These are phyloP conservation scores for Goniozus legneri DNA, from an alignment of 1,140 invertebrate genomes.

Conservation along the genomic window DNA sequence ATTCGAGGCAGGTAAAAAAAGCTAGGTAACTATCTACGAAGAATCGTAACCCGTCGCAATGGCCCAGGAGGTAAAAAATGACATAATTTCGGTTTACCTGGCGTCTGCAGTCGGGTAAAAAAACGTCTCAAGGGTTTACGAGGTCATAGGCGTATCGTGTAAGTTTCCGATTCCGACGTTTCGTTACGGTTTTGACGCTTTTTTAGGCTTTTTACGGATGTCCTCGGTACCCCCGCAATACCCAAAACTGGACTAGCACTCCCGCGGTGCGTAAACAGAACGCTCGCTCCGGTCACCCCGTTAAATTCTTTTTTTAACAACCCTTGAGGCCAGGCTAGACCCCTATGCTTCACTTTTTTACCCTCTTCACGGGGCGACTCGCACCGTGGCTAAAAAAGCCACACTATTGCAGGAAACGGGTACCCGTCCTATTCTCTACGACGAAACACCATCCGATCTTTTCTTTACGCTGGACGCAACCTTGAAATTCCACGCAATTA, in stretches of 20 bases:
- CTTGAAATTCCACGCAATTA: slow-evolving; percentile 43
- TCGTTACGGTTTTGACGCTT: neutral
- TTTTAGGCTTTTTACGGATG: neutral
- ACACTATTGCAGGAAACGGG: slow-evolving; percentile 48
- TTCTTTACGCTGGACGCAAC: slow-evolving; percentile 40
- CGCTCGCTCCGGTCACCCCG: slow-evolving; percentile 36
- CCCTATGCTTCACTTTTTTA: slow-evolving; percentile 1
- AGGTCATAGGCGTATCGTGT: neutral
- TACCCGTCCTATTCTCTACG: slow-evolving; percentile 33
- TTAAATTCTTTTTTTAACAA: slow-evolving; percentile 48
- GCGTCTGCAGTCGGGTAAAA: too few species aligned
- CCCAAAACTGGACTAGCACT: too few species aligned
- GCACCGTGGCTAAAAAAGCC: slow-evolving; percentile 33
- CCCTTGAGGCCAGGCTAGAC: slow-evolving; percentile 36
- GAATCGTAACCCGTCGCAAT: too few species aligned
- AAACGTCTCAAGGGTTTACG: neutral
- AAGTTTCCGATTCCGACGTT: neutral
- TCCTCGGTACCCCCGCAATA: too few species aligned
- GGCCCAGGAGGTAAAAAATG: too few species aligned
- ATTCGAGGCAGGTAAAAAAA: too few species aligned
- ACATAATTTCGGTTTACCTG: too few species aligned
- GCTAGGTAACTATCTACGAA: too few species aligned
- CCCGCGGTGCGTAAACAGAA: slow-evolving; percentile 41
- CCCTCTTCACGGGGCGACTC: slow-evolving; percentile 2
- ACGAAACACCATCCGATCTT: too few species aligned